Evolutionary conservation across 2,113 vertebrate species (phyloP), one percentile per base, ranked within the genome.

Genomic region (Sapayoa aenigma): DNA sequence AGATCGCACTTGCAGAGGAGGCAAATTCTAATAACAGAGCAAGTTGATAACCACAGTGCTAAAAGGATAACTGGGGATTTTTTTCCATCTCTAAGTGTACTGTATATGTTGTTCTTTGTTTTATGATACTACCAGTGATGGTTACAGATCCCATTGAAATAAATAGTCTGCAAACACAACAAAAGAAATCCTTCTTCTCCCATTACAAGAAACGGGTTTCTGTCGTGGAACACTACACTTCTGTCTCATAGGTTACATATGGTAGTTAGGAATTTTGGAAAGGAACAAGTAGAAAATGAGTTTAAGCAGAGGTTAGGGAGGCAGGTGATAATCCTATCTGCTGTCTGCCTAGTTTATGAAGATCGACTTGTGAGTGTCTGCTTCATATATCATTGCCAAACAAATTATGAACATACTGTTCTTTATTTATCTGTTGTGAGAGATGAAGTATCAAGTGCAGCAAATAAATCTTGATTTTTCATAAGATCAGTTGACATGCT

Each of bases 391-490:
- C 97, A 97, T 95, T 97, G 97, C 95, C 96, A 97, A 93, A 90
- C 96, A 97, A 97, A 97, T 98, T 97, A 98, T 96, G 96, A 97
- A 93, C 96, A 95, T 97, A 95, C 89, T 96, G 97, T 96, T 97
- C 93, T 93, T 97, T 97, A 90, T 97, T 97, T 97, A 94, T 97
- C 93, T 96, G 37, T 94, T 96, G 76, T 92, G 93, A 88, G 83
- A 89, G 94, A 96, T 91, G 68, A 97, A 96, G 68, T 95, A 97
- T 75, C 86, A 95, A 96, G 96, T 95, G 66, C 53, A 88, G 94
- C 87, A 91, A 93, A 96, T 98, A 98, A 97, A 98, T 97, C 97
- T 97, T 97, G 94, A 95, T 98, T 97, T 98, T 98, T 91, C 89
- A 71, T 97, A 92, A 95, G 66, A 88, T 97, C 55, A 55, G 74